Evolutionary conservation across 2,113 vertebrate species (phyloP).

Genomic region (Larimichthys crocea): DNA sequence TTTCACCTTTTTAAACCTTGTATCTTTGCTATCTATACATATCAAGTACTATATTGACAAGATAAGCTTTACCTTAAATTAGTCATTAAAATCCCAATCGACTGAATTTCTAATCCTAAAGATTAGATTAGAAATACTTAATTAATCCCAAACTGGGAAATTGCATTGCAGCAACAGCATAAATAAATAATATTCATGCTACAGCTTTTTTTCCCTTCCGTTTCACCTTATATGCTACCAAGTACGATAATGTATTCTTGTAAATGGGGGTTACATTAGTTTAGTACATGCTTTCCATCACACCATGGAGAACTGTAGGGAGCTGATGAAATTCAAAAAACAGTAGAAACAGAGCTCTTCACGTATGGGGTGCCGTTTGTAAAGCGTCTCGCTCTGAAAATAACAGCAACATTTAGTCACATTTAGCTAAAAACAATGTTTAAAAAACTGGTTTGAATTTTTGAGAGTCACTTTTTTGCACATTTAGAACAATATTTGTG

Average conservation of each 20-base stretch:
- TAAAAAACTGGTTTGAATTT: too few relatives aligned
- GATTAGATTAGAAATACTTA: too few relatives aligned
- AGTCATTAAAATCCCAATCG: background rate
- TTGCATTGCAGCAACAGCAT: too few relatives aligned
- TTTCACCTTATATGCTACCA: background rate
- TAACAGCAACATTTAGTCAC: too few relatives aligned
- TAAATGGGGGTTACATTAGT: background rate
- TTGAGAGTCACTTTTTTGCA: too few relatives aligned
- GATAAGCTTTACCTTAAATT: background rate
- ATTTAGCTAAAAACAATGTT: too few relatives aligned
- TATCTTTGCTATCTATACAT: background rate
- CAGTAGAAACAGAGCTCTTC: constrained; percentile 8
- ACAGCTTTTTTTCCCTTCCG: background rate
- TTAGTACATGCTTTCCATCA: constrained; percentile 2
- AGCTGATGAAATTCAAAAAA: constrained; percentile 14
- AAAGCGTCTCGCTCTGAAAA: too few relatives aligned
- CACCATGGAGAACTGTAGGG: background rate
- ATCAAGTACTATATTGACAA: background rate
- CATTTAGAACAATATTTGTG: too few relatives aligned
- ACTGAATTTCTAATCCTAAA: background rate
- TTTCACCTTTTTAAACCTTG: background rate
- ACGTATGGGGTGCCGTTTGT: too few relatives aligned
- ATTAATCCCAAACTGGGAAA: too few relatives aligned
- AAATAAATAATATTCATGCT: background rate
- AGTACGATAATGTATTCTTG: background rate